Conservation (phyloP, 2,888 invertebrate species). For the Megamerina dolium region DNA sequence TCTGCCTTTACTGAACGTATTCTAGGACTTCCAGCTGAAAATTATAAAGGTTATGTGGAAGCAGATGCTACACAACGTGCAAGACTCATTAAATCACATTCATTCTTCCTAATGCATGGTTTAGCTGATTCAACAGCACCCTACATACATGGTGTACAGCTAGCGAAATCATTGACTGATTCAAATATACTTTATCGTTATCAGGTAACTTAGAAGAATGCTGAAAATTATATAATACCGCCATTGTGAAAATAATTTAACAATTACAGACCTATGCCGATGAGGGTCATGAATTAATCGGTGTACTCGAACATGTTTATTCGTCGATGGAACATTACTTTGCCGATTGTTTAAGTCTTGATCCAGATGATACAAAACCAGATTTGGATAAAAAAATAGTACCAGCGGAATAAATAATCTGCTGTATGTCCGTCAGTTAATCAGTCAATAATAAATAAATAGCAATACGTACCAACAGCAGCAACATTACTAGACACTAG, state of each 20-base stretch:
- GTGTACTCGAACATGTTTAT: conserved; percentile 86
- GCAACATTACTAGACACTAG: too few relatives aligned
- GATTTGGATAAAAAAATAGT: conserved; percentile 48
- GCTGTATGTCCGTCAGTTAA: too few relatives aligned
- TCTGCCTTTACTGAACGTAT: conserved; percentile 94
- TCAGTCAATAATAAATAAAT: too few relatives aligned
- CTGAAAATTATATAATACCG: background rate
- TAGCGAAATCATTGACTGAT: conserved; percentile 81
- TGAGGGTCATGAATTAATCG: conserved; percentile 78
- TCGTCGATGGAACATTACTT: conserved; percentile 90
- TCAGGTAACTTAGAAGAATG: conserved; percentile 60
- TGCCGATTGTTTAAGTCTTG: conserved; percentile 82
- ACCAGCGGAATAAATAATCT: conserved; percentile 43
- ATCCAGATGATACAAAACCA: conserved; percentile 67
- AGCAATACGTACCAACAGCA: too few relatives aligned
- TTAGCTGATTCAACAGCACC: conserved; percentile 89
- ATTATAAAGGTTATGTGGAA: conserved; percentile 86
- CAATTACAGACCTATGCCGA: conserved; percentile 90
- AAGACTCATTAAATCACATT: conserved; percentile 78
- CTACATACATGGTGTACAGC: conserved; percentile 85
- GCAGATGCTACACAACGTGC: conserved; percentile 87
- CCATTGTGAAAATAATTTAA: background rate
- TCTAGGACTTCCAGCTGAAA: conserved; percentile 80
- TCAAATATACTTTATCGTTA: conserved; percentile 85
- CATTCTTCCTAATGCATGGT: conserved; percentile 87